Evolutionary conservation across 2,113 vertebrate species (phyloP), one percentile per base, ranked within the genome.

Genomic region (Cebidichthys violaceus): DNA sequence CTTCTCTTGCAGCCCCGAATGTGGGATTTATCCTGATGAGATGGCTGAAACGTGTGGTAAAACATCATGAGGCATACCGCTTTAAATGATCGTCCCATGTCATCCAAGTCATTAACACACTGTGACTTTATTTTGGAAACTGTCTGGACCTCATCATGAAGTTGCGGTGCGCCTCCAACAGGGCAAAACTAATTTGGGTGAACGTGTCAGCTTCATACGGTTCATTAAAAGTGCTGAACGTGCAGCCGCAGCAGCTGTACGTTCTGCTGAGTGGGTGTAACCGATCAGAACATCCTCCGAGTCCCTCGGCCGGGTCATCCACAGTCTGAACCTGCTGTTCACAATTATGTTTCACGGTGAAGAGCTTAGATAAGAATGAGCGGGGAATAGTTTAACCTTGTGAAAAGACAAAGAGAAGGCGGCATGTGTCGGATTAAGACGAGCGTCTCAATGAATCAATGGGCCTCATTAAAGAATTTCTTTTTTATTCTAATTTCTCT

Each of bases 271-370:
- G 64, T 74, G 6, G 47, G 73, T 47, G 31, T 77, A 85, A 69
- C 68, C 27, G 60, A 85, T 86, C 71, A 64, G 69, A 82, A 87
- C 27, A 82, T 79, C 76, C 78, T 82, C 67, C 0, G 18, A 83
- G 70, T 75, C 62, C 71, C 71, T 67, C 37, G 1, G 22, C 69
- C 22, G 87, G 77, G 78, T 75, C 84, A 68, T 76, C 35, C 67
- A 72, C 67, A 50, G 66, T 45, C 37, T 50, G 61, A 71, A 79
- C 76, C 83, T 77, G 84, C 83, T 88, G 85, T 85, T 90, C 77
- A 79, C 70, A 79, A 77, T 89, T 65, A 72, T 47, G 43, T 82
- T 81, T 37, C 69, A 60, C 29, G 5, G 60, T n/a, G 77, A 67
- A 82, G 50, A 60, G 67, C 72, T 57, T 14, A 47, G 81, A 76